These are phyloP conservation scores for Druon quercuslanigerum DNA, from an alignment of 1,140 invertebrate genomes.

Conservation along the genomic window DNA sequence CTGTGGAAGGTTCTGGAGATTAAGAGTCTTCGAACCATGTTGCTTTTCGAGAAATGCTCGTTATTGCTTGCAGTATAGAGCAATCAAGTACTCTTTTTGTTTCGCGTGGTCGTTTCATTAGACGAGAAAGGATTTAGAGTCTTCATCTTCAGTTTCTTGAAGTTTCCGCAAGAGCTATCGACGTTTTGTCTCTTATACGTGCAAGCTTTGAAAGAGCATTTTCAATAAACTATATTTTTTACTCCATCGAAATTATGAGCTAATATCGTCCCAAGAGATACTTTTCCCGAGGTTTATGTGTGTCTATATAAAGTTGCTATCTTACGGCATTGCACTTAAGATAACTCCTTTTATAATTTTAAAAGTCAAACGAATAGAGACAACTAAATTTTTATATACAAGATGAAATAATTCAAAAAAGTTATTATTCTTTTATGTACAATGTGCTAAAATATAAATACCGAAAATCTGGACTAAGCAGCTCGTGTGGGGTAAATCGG, in stretches of 20 bases:
- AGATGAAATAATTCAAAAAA: too few relatives aligned
- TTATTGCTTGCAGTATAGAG: slow-evolving; percentile 28
- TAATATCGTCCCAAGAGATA: not conserved
- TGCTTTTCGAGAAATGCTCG: slow-evolving; percentile 14
- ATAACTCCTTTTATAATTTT: too few relatives aligned
- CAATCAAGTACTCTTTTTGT: slow-evolving; percentile 25
- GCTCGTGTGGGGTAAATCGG: too few relatives aligned
- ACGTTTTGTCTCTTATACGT: not conserved
- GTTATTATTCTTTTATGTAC: too few relatives aligned
- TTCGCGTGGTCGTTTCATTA: slow-evolving; percentile 20
- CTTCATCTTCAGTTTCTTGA: slow-evolving; percentile 17
- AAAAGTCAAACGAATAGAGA: too few relatives aligned
- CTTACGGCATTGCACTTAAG: too few relatives aligned
- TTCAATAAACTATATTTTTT: slow-evolving; percentile 10
- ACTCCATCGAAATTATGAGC: not conserved
- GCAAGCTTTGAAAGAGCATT: not conserved
- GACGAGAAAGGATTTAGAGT: slow-evolving; percentile 11
- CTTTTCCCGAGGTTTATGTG: not conserved
- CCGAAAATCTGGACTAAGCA: too few relatives aligned
- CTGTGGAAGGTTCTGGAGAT: not conserved
- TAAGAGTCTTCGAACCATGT: not conserved
- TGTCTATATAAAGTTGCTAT: not conserved
- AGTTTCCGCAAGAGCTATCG: slow-evolving; percentile 10
- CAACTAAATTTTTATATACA: too few relatives aligned
- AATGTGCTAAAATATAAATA: too few relatives aligned